Evolutionary conservation across 2,113 vertebrate species (phyloP).

Genomic region (Trogon surrucura): DNA sequence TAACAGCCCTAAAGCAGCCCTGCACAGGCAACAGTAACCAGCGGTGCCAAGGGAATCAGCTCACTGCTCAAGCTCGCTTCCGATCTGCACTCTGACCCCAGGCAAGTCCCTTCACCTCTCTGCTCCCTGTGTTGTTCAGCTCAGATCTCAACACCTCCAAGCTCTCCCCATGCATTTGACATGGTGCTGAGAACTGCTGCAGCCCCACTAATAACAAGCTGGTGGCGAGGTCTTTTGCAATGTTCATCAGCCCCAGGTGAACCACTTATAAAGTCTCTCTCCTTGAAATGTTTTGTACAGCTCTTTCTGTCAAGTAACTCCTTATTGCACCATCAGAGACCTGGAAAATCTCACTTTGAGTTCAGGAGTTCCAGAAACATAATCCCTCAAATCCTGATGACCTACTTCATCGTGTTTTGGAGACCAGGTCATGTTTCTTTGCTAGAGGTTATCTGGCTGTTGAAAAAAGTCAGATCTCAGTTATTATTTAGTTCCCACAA

Average conservation of each 20-base stretch:
- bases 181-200: neutral
- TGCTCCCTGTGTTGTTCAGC: neutral
- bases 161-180: rapidly evolving
- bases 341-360: neutral
- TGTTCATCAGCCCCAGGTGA: rapidly evolving
- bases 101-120: neutral
- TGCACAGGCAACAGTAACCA: neutral
- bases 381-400: neutral
- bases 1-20: neutral
- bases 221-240: neutral
- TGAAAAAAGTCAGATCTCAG: neutral
- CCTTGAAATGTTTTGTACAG: neutral
- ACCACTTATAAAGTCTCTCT: neutral
- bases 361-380: neutral
- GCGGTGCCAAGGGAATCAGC: neutral
- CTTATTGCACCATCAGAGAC: neutral
- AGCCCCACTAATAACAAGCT: neutral
- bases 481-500: neutral
- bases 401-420: neutral
- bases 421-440: neutral
- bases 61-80: neutral
- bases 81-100: neutral
- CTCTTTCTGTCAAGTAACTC: neutral
- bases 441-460: neutral
- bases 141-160: neutral